phyloP scores from a whole-genome alignment of 1,140 invertebrate species.

The Dreissena rostriformis region DNA sequence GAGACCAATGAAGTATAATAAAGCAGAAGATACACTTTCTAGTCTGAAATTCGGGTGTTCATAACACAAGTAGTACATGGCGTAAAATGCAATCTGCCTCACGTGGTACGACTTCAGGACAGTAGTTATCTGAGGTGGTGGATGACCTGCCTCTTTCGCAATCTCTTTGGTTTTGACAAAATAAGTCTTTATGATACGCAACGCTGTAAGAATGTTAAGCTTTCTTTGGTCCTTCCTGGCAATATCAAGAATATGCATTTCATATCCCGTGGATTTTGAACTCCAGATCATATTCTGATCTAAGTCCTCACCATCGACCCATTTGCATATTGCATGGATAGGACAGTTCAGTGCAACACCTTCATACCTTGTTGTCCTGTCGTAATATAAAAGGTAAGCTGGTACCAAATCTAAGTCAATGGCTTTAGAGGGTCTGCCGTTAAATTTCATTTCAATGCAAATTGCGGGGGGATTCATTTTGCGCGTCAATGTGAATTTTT shows the following conservation, averaged over 20 bases:
- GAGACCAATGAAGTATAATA: background rate
- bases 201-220: background rate
- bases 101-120: slow-evolving; percentile 36
- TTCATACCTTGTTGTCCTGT: background rate
- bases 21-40: background rate
- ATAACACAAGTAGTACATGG: background rate
- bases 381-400: slow-evolving; percentile 12
- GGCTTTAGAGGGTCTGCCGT: background rate
- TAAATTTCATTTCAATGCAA: background rate
- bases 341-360: background rate
- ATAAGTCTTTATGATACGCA: slow-evolving; percentile 29
- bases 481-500: background rate
- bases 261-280: background rate
- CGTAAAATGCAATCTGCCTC: slow-evolving; percentile 26
- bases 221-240: background rate
- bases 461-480: background rate
- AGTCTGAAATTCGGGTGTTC: background rate
- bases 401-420: slow-evolving; percentile 48
- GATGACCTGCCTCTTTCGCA: background rate
- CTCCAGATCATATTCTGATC: background rate
- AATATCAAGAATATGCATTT: background rate
- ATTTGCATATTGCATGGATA: slow-evolving; percentile 42
- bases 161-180: slow-evolving; percentile 29
- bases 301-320: slow-evolving; percentile 27
- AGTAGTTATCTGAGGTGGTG: slow-evolving; percentile 8